These are phyloP conservation scores for Podargus strigoides DNA, from an alignment of 2,797 vertebrate species.

Conservation along the genomic window DNA sequence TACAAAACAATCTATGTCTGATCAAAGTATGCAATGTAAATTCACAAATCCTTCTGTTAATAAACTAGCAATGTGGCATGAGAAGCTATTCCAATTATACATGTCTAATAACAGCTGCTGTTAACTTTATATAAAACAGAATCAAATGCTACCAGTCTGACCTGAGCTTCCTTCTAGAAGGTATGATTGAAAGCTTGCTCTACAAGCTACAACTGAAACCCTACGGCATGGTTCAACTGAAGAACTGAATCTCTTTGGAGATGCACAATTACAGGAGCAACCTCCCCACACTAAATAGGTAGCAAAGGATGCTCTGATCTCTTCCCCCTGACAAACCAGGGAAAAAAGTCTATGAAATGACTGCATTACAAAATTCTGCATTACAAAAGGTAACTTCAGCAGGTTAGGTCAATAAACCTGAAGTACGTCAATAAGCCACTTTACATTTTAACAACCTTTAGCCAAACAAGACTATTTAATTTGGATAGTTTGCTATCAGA, in stretches of 20 bases:
- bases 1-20: background rate
- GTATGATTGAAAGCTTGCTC: background rate
- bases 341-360: background rate
- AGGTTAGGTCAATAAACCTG: background rate
- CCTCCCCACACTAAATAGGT: background rate
- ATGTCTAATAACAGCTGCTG: background rate
- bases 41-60: background rate
- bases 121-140: constrained; percentile 21
- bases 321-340: background rate
- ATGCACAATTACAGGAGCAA: background rate
- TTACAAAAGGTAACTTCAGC: background rate
- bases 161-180: background rate
- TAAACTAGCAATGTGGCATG: background rate
- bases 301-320: background rate
- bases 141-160: constrained; percentile 13
- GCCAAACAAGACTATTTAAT: constrained; percentile 8
- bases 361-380: background rate
- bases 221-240: background rate
- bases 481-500: background rate
- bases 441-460: constrained; percentile 16
- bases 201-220: constrained; percentile 13
- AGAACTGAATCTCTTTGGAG: background rate
- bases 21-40: background rate
- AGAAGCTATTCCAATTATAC: background rate
- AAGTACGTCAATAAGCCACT: background rate